Evolutionary conservation across 1,140 invertebrate species (phyloP).

Genomic region (Drosophila miranda): DNA sequence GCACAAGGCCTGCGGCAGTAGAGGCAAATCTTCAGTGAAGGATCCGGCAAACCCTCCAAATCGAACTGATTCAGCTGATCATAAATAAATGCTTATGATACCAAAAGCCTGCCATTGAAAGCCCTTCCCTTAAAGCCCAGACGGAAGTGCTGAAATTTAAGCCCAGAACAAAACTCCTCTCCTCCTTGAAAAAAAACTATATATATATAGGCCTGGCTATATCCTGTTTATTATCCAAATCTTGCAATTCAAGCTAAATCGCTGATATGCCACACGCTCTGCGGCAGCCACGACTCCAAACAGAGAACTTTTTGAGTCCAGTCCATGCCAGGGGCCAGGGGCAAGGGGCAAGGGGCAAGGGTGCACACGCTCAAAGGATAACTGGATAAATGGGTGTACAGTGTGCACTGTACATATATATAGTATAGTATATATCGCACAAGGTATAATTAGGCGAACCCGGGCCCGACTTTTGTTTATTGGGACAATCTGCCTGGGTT

Average conservation of each 20-base stretch:
- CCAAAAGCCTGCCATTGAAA: too few species aligned
- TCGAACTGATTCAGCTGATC: too few species aligned
- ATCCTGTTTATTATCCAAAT: constrained; percentile 44
- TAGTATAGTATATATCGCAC: constrained; percentile 2
- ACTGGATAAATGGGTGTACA: constrained; percentile 15
- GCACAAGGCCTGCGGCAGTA: too few species aligned
- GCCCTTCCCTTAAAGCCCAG: too few species aligned
- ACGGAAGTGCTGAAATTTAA: neutral
- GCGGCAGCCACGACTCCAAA: neutral
- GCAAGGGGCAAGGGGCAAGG: neutral
- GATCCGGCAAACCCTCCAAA: too few species aligned
- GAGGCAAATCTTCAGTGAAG: too few species aligned
- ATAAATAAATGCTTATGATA: too few species aligned
- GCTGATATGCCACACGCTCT: constrained; percentile 31
- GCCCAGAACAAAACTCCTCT: neutral
- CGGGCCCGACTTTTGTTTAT: constrained; percentile 30
- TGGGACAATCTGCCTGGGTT: constrained; percentile 59
- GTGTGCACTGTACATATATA: neutral
- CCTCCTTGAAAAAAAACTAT: neutral
- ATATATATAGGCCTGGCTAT: neutral
- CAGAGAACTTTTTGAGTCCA: neutral
- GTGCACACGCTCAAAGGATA: constrained; percentile 10
- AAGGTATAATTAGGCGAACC: constrained; percentile 55
- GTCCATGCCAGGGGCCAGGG: too few species aligned
- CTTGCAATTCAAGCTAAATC: constrained; percentile 34